These are phyloP conservation scores for Vulpes vulpes DNA, from an alignment of 2,113 vertebrate species.

Conservation along the genomic window DNA sequence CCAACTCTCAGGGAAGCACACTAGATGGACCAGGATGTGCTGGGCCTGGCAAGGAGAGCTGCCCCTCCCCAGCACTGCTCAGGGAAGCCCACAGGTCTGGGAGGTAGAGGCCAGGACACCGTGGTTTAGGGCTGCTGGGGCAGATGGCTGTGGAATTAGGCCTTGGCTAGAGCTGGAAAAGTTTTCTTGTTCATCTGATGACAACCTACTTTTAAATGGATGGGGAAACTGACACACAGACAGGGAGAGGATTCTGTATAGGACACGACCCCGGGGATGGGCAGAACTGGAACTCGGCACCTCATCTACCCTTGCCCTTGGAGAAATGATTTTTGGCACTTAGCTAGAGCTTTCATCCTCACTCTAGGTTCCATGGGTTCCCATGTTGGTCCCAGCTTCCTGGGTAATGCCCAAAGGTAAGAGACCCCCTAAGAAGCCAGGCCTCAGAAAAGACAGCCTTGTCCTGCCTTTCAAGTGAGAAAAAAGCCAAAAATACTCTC, in stretches of 20 bases:
- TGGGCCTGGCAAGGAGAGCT: not conserved
- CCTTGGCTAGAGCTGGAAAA: not conserved
- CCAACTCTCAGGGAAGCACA: not conserved
- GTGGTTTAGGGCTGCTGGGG: too few species aligned
- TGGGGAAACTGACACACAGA: not conserved
- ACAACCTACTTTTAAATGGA: not conserved
- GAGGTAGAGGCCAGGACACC: rapidly evolving
- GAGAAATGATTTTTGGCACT: not conserved
- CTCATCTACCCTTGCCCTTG: not conserved
- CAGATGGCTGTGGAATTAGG: not conserved
- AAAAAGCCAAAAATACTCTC: not conserved
- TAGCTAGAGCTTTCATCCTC: not conserved
- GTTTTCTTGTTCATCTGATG: not conserved
- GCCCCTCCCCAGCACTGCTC: not conserved
- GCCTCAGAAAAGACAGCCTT: not conserved
- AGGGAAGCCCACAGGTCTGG: rapidly evolving
- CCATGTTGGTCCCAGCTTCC: not conserved
- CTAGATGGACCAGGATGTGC: not conserved
- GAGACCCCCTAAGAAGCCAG: not conserved
- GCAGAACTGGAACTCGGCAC: not conserved
- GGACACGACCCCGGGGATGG: too few species aligned
- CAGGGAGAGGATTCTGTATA: not conserved
- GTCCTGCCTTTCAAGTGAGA: not conserved
- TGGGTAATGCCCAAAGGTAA: not conserved
- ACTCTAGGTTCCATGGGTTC: not conserved